Base-by-base conservation (phyloP, 2,113 vertebrate genomes). In the Mormyrus lacerda region DNA sequence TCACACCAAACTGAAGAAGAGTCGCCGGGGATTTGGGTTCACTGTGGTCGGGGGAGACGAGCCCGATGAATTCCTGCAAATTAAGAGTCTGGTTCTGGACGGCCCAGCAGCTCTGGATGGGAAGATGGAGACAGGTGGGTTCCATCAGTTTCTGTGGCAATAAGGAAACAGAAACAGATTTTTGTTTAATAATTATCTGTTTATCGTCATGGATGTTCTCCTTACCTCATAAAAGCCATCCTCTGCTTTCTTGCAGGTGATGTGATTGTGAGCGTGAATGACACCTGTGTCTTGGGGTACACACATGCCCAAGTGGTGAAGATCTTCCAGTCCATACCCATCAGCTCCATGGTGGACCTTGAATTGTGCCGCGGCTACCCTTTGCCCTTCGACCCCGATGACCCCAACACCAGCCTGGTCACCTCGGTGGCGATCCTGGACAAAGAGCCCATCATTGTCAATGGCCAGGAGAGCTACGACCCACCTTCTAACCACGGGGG, bases 291-390 rank as follows among this genome's bases (percentile, higher is more conserved):
- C 89, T 95, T 99, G 94, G 98, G 98, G 89, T 98, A 99, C 95
- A 99, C 98, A 0, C 98, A 99, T 0, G 98, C 98, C 76, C 98
- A 99, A 93, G 98, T 99, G 90, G 98, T 99, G 91, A 99, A 99
- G 94, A 99, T 99, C 96, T 99, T 99, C 95, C 98, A 99, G 93
- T 98, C 98, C 92, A 99, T 99, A 92, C 98, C 98, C 69, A 99
- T 99, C 0, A 98, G 98, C 90, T 98, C 98, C 95, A 98, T 97
- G 50, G 98, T 99, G 94, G 97, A 99, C 95, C 96, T 99, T 4
- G 97, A 99, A 91, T 96, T 99, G 92, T 99, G 98, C 95, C 97
- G 98, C 48, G 98, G 98, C 89, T 99, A 99, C 89, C 98, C 98
- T 0, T 94, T 99, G 94, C 98, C 98, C 92, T 99, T 99, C 27